These are phyloP conservation scores for Macropus fuliginosus DNA, from an alignment of 2,797 vertebrate genomes.

Conservation along the genomic window DNA sequence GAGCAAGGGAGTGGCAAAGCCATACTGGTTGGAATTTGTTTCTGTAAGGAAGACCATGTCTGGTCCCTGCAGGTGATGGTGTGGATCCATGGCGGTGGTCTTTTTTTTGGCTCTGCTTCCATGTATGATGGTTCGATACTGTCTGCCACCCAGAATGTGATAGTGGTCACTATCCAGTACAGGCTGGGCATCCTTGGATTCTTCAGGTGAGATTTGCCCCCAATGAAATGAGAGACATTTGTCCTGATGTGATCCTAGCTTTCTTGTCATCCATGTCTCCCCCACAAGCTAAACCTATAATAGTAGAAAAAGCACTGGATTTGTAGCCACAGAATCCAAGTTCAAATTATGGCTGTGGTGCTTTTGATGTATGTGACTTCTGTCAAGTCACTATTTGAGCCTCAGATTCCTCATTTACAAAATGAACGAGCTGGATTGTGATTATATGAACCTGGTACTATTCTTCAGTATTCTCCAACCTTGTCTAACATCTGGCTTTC, in stretches of 20 bases:
- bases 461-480: background rate
- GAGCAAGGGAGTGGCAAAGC: background rate
- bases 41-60: background rate
- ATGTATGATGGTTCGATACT: conserved; percentile 85
- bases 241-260: background rate
- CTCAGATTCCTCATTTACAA: background rate
- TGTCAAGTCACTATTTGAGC: background rate
- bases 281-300: background rate
- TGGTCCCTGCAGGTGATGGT: conserved; percentile 88
- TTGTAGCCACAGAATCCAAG: background rate
- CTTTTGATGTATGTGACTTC: background rate
- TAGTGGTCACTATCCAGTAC: conserved; percentile 90
- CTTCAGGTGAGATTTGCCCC: conserved; percentile 85
- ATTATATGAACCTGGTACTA: background rate
- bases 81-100: conserved; percentile 88
- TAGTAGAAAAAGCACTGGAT: background rate
- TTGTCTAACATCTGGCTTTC: background rate
- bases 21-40: background rate
- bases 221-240: background rate
- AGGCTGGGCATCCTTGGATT: conserved; percentile 89
- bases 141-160: conserved; percentile 87
- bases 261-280: background rate
- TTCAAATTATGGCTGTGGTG: background rate
- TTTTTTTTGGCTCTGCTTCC: conserved; percentile 80
- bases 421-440: background rate